phyloP scores from a whole-genome alignment of 2,888 invertebrate genomes.

The Gymnosoma rotundatum region DNA sequence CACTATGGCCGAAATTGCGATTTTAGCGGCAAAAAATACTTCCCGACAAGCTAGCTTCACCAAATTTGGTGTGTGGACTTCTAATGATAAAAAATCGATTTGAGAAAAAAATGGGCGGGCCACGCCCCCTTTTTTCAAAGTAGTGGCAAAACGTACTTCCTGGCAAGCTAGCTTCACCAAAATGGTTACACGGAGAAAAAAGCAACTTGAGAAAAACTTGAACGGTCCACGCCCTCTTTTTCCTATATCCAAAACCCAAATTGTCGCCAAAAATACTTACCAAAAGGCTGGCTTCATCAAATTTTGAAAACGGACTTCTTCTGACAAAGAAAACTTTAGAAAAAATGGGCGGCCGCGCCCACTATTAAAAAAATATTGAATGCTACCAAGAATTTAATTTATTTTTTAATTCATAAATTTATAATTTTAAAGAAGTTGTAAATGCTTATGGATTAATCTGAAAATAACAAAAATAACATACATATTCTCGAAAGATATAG shows the following conservation, averaged over 20 bases:
- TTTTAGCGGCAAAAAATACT: constrained; percentile 2
- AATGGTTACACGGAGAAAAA: constrained; percentile 33
- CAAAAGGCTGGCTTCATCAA: too few species aligned
- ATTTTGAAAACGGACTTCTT: too few species aligned
- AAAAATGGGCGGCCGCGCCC: too few species aligned
- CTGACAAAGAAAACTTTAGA: too few species aligned
- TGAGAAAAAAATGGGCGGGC: constrained; percentile 1
- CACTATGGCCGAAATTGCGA: background rate
- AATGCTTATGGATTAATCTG: constrained; percentile 43
- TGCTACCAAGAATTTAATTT: constrained; percentile 29
- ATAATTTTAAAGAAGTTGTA: constrained; percentile 28
- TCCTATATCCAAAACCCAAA: too few species aligned
- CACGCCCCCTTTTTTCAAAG: background rate
- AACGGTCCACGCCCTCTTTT: background rate
- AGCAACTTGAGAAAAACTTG: constrained; percentile 22
- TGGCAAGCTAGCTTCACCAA: constrained; percentile 30
- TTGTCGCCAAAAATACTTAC: too few species aligned
- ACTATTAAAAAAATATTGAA: constrained; percentile 16
- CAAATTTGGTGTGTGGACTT: background rate
- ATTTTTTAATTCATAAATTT: constrained; percentile 21
- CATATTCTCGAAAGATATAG: constrained; percentile 4
- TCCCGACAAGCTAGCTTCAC: background rate
- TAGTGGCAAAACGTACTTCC: constrained; percentile 8
- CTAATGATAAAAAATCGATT: background rate
- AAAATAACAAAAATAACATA: constrained; percentile 3